Conservation (phyloP, 1,140 invertebrate species). For the Trichoplusia ni region DNA sequence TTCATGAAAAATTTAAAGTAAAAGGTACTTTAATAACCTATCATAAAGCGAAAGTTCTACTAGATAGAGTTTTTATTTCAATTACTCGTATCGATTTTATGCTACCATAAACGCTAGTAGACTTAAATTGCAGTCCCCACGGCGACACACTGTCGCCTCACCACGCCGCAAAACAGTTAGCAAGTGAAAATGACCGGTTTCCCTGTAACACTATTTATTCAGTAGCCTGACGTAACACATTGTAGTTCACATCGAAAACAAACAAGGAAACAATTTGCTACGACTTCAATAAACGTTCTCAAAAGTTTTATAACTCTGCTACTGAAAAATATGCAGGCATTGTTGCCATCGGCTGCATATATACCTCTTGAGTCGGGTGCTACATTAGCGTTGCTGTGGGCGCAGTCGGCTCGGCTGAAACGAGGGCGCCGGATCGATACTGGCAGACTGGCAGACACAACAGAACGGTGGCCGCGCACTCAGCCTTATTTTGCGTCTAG, state of each 20-base stretch:
- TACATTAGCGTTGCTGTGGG: conserved; percentile 53
- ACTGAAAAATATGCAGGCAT: conserved; percentile 17
- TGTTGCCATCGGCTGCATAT: conserved; percentile 17
- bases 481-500: conserved; percentile 29
- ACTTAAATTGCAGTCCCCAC: background rate
- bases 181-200: conserved; percentile 5
- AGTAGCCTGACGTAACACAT: background rate
- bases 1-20: background rate
- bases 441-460: conserved; percentile 65
- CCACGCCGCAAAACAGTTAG: background rate
- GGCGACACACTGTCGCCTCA: background rate
- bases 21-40: no score
- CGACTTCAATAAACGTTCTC: background rate
- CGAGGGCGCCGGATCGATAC: conserved; percentile 75
- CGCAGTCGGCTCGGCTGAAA: conserved; percentile 63
- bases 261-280: conserved; percentile 6
- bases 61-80: background rate
- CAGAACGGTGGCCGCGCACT: conserved; percentile 46
- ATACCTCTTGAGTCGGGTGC: conserved; percentile 41
- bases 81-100: background rate
- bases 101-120: conserved; percentile 1
- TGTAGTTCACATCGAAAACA: background rate
- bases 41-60: no score
- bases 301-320: conserved; percentile 1
- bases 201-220: conserved; percentile 7